Evolutionary conservation across 2,797 vertebrate genomes (phyloP).

Genomic region (Cirrhinus molitorella): DNA sequence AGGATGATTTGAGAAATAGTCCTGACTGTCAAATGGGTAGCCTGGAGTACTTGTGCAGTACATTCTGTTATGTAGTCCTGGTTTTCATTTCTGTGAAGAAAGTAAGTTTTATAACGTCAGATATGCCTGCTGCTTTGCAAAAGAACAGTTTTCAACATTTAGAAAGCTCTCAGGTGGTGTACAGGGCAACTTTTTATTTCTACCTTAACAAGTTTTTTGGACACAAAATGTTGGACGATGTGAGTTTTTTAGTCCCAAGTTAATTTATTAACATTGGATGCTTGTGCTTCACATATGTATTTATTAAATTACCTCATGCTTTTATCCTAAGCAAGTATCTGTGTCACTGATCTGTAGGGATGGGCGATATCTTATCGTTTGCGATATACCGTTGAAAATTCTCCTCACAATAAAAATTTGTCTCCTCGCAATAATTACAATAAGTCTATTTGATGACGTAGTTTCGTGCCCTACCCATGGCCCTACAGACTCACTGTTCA

Average conservation of each 20-base stretch:
- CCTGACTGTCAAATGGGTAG: slow-evolving; percentile 4
- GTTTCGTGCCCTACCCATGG: too few species aligned
- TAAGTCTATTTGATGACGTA: too few species aligned
- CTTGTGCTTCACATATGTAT: not conserved
- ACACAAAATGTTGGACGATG: not conserved
- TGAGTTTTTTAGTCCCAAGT: not conserved
- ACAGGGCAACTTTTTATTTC: not conserved
- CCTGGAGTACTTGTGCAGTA: not conserved
- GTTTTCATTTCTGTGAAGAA: not conserved
- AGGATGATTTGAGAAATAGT: not conserved
- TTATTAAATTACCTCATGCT: not conserved
- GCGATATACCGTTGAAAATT: too few species aligned
- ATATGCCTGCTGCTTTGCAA: not conserved
- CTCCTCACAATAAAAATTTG: too few species aligned
- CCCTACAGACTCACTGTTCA: too few species aligned
- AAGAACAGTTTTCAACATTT: not conserved
- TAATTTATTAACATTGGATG: not conserved
- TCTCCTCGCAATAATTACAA: too few species aligned
- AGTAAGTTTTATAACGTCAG: not conserved
- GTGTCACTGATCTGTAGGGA: too few species aligned
- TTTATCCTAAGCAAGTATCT: not conserved
- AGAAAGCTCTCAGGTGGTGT: not conserved
- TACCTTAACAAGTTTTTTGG: not conserved
- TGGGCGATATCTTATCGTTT: too few species aligned
- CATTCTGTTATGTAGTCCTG: not conserved